A percentile compares a stretch with the other conserved stretches of the same genome.
These are phyloP conservation scores for Hypocryptadius cinnamomeus DNA, from an alignment of 2,113 vertebrate species.

Conservation along the genomic window DNA sequence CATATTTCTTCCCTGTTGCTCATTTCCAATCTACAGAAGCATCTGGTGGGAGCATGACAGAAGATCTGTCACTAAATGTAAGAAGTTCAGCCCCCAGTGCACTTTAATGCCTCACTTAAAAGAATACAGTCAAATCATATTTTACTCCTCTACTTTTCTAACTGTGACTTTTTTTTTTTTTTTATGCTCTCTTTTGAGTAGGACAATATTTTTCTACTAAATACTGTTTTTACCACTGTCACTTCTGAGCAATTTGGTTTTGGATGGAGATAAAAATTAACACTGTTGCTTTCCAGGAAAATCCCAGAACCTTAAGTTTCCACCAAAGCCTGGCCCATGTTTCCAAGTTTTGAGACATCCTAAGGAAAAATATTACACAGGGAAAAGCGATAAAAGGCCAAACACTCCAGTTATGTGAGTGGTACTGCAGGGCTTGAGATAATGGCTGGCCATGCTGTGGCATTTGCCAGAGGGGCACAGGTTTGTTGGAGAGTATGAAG, in stretches of 20 bases:
- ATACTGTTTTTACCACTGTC: neutral
- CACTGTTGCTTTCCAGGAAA: neutral
- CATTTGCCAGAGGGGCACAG: neutral
- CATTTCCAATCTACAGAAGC: slow-evolving; percentile 55
- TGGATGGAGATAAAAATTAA: slow-evolving; percentile 8
- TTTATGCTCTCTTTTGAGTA: neutral
- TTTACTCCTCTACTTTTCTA: slow-evolving; percentile 4
- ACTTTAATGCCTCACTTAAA: neutral
- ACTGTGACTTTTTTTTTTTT: neutral
- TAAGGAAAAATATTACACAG: neutral
- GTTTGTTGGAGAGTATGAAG: neutral
- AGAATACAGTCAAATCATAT: neutral
- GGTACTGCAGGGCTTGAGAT: neutral
- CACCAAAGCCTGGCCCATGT: neutral
- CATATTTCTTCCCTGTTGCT: slow-evolving; percentile 62
- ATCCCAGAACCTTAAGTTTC: neutral
- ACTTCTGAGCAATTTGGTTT: neutral
- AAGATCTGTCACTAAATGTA: slow-evolving; percentile 25
- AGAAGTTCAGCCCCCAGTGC: neutral
- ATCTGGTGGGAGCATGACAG: slow-evolving; percentile 62
- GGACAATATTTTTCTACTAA: neutral
- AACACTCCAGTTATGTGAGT: neutral
- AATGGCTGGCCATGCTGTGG: neutral
- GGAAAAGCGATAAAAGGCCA: neutral
- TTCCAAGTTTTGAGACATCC: neutral